These are phyloP conservation scores for Genyomyrus donnyi DNA, from an alignment of 2,113 vertebrate genomes.

Conservation along the genomic window DNA sequence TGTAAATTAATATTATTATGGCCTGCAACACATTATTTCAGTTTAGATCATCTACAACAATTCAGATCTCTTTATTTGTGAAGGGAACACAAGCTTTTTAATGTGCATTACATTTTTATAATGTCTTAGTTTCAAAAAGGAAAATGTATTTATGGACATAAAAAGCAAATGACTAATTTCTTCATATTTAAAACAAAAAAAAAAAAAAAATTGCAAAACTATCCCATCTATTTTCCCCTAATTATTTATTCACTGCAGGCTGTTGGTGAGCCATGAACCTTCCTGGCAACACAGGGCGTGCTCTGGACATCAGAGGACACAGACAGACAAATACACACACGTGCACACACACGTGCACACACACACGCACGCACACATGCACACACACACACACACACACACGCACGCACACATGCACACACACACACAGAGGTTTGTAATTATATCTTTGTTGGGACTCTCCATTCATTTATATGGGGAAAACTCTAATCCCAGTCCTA, in stretches of 20 bases:
- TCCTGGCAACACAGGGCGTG: background rate
- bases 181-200: background rate
- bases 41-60: background rate
- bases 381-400: no score
- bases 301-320: background rate
- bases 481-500: no score
- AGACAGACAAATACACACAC: background rate
- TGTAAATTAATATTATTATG: background rate
- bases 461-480: no score
- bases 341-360: no score
- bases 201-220: background rate
- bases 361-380: no score
- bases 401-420: background rate
- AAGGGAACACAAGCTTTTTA: background rate
- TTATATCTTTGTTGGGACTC: no score
- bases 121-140: background rate
- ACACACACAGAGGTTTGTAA: background rate
- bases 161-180: background rate
- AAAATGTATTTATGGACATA: background rate
- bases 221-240: background rate
- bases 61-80: background rate
- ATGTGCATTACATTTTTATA: background rate
- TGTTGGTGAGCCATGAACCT: background rate
- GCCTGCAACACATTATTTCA: background rate
- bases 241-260: background rate